Evolutionary conservation across 2,888 invertebrate genomes (phyloP).

Genomic region (Mimachlamys varia): DNA sequence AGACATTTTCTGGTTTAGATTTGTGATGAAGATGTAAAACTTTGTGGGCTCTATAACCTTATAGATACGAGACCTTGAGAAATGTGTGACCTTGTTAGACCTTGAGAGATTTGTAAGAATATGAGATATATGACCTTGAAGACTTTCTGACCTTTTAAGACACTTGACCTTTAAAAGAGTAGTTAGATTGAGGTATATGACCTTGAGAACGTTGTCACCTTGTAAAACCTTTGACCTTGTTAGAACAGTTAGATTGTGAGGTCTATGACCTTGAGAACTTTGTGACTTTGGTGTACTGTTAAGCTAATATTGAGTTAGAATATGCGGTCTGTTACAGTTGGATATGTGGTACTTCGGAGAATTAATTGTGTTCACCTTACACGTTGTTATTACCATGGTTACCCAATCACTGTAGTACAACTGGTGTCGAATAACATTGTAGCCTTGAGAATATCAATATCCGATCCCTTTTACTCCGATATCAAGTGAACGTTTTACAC

Average conservation of each 20-base stretch:
- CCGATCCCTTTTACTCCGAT: slow-evolving; percentile 10
- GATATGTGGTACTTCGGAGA: neutral
- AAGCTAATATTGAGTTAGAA: neutral
- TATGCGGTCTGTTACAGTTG: no score
- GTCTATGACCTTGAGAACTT: neutral
- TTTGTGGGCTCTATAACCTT: no score
- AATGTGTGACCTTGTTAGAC: neutral
- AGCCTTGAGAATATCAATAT: neutral
- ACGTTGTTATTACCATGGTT: neutral
- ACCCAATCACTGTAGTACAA: neutral
- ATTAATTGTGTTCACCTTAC: neutral
- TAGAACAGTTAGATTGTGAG: neutral
- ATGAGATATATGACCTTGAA: neutral
- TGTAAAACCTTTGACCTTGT: neutral
- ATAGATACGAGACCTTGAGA: neutral
- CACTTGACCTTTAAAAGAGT: neutral
- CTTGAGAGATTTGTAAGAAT: neutral
- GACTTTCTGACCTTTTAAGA: neutral
- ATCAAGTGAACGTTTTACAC: slow-evolving; percentile 7
- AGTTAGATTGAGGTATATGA: neutral
- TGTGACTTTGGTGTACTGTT: neutral
- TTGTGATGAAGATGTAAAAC: no score
- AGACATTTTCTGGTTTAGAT: no score
- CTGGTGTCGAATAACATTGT: neutral
- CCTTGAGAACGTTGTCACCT: neutral